Base-by-base conservation (phyloP, 1,140 invertebrate species). In the Lepidotrigona ventralis region DNA sequence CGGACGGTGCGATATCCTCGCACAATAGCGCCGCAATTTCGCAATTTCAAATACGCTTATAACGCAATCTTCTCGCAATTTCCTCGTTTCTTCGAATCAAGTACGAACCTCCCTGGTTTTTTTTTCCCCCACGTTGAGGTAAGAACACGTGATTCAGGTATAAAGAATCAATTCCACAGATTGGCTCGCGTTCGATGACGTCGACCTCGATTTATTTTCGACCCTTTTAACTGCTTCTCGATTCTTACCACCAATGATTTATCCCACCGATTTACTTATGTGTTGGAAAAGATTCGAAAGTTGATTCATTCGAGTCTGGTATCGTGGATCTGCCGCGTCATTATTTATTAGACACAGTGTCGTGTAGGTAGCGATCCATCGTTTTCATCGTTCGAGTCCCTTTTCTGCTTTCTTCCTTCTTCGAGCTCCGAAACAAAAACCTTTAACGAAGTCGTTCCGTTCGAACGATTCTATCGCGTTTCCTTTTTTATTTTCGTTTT, bases 41-140 rank as follows among this genome's bases (percentile, higher is more conserved):
- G 88, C 88, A 89, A 89, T 89, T 86, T 89, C 81, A 89, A n/a
- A n/a, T n/a, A 88, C 87, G 88, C 87, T 88, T 86, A 85, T 87
- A 89, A n/a, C n/a, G n/a, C n/a, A n/a, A n/a, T n/a, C n/a, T n/a
- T n/a, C n/a, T n/a, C n/a, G n/a, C n/a, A n/a, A n/a, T n/a, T 78
- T 68, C 33, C 70, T 23, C n/a, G 4, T 17, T 29, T 64, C 84
- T 63, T 60, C 58, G n/a, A 66, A 60, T 78, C 66, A 56, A 39
- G 33, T 3, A 19, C 26, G 14, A 68, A 76, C 63, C 23, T 33
- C 17, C 21, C 54, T 8, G 14, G 1, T 54, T n/a, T 54, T 29
- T 26, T n/a, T 26, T 51, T 26, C 4, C 17, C n/a, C 8, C 26
- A 15, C 26, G 56, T 14, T 14, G 58, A 51, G 46, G n/a, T 29